Conservation (phyloP, 2,113 vertebrate species). For the Paradisaea rubra region DNA sequence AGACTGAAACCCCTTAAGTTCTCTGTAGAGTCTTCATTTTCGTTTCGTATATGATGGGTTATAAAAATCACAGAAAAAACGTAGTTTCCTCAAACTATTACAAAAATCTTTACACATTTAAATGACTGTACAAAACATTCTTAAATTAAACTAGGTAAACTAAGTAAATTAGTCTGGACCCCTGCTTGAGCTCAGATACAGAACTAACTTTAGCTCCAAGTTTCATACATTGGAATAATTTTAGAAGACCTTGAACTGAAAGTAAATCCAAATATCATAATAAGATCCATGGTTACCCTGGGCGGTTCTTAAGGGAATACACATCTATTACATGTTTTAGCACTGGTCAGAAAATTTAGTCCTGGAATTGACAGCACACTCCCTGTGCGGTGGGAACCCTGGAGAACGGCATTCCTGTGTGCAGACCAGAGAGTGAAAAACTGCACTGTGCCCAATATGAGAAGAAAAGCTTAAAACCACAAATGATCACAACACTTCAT, state of each 20-base stretch:
- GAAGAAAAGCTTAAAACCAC: neutral
- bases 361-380: neutral
- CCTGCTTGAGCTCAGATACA: neutral
- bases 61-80: neutral
- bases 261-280: neutral
- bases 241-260: neutral
- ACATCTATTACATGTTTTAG: neutral
- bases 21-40: neutral
- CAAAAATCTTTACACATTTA: neutral
- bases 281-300: neutral
- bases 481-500: neutral
- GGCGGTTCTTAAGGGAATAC: neutral
- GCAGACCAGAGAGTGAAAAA: neutral
- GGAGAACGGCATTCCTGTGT: neutral
- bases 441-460: neutral
- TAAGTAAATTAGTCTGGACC: neutral
- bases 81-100: neutral
- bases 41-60: neutral
- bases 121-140: neutral
- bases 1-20: neutral
- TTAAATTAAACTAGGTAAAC: neutral
- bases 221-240: neutral
- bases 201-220: neutral
- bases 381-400: accelerated
- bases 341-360: neutral